Evolutionary conservation across 2,888 invertebrate genomes (phyloP).

Genomic region (Schrankia costaestrigalis): DNA sequence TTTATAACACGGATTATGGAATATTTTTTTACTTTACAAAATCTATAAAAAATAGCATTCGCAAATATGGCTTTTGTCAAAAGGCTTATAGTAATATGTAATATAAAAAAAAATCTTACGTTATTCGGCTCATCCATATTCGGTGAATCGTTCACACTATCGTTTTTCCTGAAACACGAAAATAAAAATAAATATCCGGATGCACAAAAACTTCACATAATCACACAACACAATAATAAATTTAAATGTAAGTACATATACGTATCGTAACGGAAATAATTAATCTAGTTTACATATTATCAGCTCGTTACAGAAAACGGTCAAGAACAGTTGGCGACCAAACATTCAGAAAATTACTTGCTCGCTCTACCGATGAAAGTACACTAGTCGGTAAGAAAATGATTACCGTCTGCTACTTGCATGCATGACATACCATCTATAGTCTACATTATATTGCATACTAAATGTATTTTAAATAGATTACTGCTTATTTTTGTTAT

Average conservation of each 20-base stretch:
- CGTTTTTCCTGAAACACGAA: conserved; percentile 54
- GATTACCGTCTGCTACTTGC: conserved; percentile 37
- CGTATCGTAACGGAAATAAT: conserved; percentile 26
- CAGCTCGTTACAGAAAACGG: conserved; percentile 58
- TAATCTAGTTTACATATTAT: conserved; percentile 35
- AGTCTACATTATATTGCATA: conserved; percentile 25
- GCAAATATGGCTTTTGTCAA: too few relatives aligned
- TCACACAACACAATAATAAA: conserved; percentile 10
- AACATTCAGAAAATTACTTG: conserved; percentile 61
- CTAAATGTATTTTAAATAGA: conserved; percentile 12
- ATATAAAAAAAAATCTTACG: conserved; percentile 41
- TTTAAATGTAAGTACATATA: too few relatives aligned
- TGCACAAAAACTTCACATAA: conserved; percentile 4
- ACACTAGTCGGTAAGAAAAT: conserved; percentile 51
- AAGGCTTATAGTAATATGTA: conserved; percentile 6
- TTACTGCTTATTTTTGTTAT: conserved; percentile 2
- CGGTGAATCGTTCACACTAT: conserved; percentile 42
- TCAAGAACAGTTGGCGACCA: conserved; percentile 43
- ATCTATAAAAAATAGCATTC: too few relatives aligned
- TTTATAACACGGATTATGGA: too few relatives aligned
- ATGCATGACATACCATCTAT: conserved; percentile 38
- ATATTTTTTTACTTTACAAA: not conserved
- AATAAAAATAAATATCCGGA: too few relatives aligned
- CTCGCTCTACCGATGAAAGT: conserved; percentile 60
- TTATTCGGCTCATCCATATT: conserved; percentile 43